Conservation (phyloP, 2,113 vertebrate genomes). For the Physeter macrocephalus region DNA sequence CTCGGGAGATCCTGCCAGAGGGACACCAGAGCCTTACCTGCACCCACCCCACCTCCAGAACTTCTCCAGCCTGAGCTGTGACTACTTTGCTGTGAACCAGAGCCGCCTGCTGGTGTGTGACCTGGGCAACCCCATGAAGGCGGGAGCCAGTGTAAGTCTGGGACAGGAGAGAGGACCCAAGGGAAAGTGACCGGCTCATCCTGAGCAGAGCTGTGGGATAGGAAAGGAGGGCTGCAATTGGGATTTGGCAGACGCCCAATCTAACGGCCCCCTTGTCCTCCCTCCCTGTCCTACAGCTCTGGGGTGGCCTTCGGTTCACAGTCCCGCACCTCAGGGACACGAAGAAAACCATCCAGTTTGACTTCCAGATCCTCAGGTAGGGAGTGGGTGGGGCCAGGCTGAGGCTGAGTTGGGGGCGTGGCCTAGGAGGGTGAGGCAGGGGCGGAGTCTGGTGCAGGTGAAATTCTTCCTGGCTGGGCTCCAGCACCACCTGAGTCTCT, state of each 20-base stretch:
- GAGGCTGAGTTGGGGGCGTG: not conserved
- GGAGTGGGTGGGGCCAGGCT: not conserved
- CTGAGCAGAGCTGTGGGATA: not conserved
- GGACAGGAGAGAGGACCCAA: not conserved
- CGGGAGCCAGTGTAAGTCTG: slow-evolving; percentile 86
- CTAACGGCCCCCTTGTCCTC: not conserved
- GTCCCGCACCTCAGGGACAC: slow-evolving; percentile 87
- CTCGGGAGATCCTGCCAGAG: not conserved
- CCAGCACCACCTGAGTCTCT: not conserved
- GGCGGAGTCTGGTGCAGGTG: no score
- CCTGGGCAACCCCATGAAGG: slow-evolving; percentile 94
- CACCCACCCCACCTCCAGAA: slow-evolving; percentile 75
- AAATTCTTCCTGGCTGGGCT: not conserved
- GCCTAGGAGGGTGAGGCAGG: no score
- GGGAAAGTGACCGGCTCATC: fast-evolving
- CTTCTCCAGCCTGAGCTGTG: slow-evolving; percentile 88
- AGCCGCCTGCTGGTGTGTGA: slow-evolving; percentile 91
- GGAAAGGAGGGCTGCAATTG: not conserved
- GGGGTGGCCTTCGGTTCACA: slow-evolving; percentile 90
- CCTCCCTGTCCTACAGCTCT: slow-evolving; percentile 77
- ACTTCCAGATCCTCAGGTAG: slow-evolving; percentile 93
- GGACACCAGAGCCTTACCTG: not conserved
- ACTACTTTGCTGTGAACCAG: slow-evolving; percentile 87
- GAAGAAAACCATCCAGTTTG: slow-evolving; percentile 88
- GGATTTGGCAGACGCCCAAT: fast-evolving